Evolutionary conservation across 2,888 invertebrate species (phyloP), one percentile per base, ranked within the genome.

Genomic region (Drosophila nigritarsus): DNA sequence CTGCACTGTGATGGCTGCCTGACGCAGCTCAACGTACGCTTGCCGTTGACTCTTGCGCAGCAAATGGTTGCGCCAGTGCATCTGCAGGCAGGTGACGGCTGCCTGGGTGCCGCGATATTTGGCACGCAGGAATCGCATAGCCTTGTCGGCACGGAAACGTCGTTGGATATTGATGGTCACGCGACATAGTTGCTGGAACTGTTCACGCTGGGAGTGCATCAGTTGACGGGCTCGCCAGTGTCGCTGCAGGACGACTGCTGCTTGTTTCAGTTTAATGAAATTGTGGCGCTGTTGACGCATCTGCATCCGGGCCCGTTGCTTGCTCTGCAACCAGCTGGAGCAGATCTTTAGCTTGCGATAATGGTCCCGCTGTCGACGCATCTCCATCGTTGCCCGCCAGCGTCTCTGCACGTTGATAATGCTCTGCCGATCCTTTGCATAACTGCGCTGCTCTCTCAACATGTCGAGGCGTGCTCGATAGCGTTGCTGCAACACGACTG

Each of bases 1-100:
- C 53, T 87, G 87, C 9, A 89, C 7, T 0, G 15, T 56, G 8
- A 80, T 48, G 11, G 67, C 60, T 13, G 89, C 70, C 20, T 53
- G 18, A 0, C 74, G 77, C 24, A 73, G 54, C 2, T 59, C 8
- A 9, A 75, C 13, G 27, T 65, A 87, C 1, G 13, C 11, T 7
- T 27, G 20, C 0, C 84, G 81, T 9, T 82, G 58, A 3, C 53
- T 71, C 53, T 82, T 89, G 61, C 70, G 73, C 0, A 70, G 51
- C 11, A 91, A 55, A 70, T 87, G 79, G 4, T 73, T 90, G 61
- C 93, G 92, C 82, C 91, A 93, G 45, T 89, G 84, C 65, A 78
- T 86, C 73, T 94, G 94, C 58, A 94, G 83, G 2, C 77, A 85
- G 27, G 81, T 74, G 5, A 87, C 80, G 11, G 93, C 91, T 30